Evolutionary conservation across 2,888 invertebrate genomes (phyloP).

Genomic region (Bombyx huttoni): DNA sequence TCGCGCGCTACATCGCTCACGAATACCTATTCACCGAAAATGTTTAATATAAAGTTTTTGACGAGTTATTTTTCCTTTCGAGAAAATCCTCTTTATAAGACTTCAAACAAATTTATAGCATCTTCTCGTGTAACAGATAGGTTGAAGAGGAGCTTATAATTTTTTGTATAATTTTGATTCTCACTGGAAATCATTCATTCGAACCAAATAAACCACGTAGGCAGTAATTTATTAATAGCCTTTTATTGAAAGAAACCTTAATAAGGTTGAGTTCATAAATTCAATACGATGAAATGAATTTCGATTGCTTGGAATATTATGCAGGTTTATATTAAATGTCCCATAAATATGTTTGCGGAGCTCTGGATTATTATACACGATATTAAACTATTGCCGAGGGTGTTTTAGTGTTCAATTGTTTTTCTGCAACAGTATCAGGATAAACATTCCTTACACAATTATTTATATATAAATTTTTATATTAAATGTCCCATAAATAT

Average conservation of each 20-base stretch:
- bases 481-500: too few species aligned
- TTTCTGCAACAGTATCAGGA: too few species aligned
- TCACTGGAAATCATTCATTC: background rate
- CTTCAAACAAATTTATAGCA: slow-evolving; percentile 53
- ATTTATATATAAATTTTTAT: too few species aligned
- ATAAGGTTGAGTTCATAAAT: background rate
- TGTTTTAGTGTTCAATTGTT: too few species aligned
- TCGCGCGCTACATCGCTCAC: slow-evolving; percentile 53
- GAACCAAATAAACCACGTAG: background rate
- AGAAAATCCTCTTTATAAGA: slow-evolving; percentile 46
- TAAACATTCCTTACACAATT: too few species aligned
- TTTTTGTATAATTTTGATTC: background rate
- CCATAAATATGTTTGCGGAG: too few species aligned
- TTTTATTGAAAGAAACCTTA: background rate
- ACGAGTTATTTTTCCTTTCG: slow-evolving; percentile 48
- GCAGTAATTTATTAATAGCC: background rate
- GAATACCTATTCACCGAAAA: slow-evolving; percentile 44
- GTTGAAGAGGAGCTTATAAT: slow-evolving; percentile 27
- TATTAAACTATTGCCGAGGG: too few species aligned
- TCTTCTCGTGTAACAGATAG: slow-evolving; percentile 28
- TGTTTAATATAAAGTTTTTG: slow-evolving; percentile 57
- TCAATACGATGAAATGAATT: too few species aligned
- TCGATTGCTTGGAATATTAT: too few species aligned
- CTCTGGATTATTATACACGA: too few species aligned
- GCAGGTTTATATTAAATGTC: too few species aligned